phyloP scores from a whole-genome alignment of 2,888 invertebrate genomes.

The Plagodis dolabraria region DNA sequence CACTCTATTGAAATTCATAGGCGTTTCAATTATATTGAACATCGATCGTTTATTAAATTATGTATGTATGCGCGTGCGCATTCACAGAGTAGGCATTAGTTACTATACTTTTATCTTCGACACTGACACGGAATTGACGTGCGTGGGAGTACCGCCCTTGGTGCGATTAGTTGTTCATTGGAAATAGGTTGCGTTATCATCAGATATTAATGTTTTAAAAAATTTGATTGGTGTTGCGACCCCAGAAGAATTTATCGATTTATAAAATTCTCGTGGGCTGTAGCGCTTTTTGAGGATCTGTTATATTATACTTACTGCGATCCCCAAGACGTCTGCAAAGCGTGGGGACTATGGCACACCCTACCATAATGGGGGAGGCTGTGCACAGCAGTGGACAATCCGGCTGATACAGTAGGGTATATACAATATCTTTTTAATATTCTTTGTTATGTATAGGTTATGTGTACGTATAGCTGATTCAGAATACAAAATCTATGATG shows the following conservation, averaged over 20 bases:
- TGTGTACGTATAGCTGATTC: too few species aligned
- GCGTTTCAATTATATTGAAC: conserved; percentile 42
- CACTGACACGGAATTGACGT: conserved; percentile 44
- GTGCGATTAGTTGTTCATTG: conserved; percentile 49
- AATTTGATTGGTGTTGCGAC: conserved; percentile 14
- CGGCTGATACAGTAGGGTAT: too few species aligned
- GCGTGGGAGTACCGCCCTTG: conserved; percentile 57
- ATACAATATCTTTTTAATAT: too few species aligned
- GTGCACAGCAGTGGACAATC: too few species aligned
- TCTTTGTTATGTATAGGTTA: too few species aligned
- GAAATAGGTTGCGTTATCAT: conserved; percentile 45
- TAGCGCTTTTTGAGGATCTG: too few species aligned
- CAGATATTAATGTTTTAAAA: conserved; percentile 31
- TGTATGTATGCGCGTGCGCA: conserved; percentile 51
- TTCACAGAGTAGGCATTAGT: conserved; percentile 21
- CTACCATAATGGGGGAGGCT: too few species aligned
- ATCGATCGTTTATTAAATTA: conserved; percentile 42
- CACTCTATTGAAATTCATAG: conserved; percentile 49
- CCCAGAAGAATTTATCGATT: conserved; percentile 7
- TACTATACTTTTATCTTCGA: conserved; percentile 43
- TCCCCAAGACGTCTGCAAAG: too few species aligned
- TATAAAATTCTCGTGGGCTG: too few species aligned
- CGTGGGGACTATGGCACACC: too few species aligned
- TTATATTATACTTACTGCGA: too few species aligned
- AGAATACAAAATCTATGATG: background rate